Evolutionary conservation across 2,113 vertebrate species (phyloP), one percentile per base, ranked within the genome.

Genomic region (Syngnathoides biaculeatus): DNA sequence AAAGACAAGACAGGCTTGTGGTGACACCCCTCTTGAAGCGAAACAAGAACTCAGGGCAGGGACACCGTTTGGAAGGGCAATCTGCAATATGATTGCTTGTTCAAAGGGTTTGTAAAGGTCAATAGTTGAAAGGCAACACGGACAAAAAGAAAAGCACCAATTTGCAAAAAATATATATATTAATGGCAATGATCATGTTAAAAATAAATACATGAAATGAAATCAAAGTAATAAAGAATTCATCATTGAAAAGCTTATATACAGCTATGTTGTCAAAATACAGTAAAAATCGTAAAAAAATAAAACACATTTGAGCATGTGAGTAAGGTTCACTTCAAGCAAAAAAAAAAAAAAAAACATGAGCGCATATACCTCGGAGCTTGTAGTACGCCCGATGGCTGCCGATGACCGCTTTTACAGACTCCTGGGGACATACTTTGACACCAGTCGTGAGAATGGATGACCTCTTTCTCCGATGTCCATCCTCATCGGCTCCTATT

Each of bases 381-480:
- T 93, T 95, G 67, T 97, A 98, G 87, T 95, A 98, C 45, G 93
- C 92, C 75, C 94, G 92, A 69, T 97, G 95, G 82, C 92, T 95
- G 79, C 92, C 87, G 81, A 96, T 84, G 84, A 96, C 92, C 50
- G 94, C 92, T 71, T 92, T 94, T 84, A 95, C 82, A 13, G 93
- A 94, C 83, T 96, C 95, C 70, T 95, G 94, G 1, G 94, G 94
- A 79, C 96, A 98, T 48, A 95, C 87, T 88, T 95, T 95, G 87
- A 95, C 92, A 57, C 92, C 95, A 2, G 92, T 91, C 74, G 88
- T 89, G 78, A 93, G 92, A 65, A 93, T 69, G 1, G 90, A 53
- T 6, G 95, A 95, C 87, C 95, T 93, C 87, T 94, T 97, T 20
- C 88, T 89, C 79, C 93, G 89, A 61, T 90, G 90, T 35, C 89